These are phyloP conservation scores for Artemisiospiza belli DNA, from an alignment of 2,113 vertebrate species.

Conservation along the genomic window DNA sequence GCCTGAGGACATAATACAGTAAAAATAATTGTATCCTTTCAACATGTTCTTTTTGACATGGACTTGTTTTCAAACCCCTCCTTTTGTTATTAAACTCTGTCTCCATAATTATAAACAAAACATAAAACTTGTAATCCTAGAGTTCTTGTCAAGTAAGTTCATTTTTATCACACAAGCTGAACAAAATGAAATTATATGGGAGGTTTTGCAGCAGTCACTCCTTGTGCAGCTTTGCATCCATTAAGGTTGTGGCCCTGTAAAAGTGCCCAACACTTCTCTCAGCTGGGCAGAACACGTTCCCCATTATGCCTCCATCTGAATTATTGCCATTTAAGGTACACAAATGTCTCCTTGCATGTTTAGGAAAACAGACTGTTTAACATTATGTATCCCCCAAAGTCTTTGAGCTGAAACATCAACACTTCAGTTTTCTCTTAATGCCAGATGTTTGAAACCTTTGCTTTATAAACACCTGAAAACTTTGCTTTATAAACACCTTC, in stretches of 20 bases:
- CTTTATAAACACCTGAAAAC: slow-evolving; percentile 6
- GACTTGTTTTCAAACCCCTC: neutral
- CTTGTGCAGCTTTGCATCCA: neutral
- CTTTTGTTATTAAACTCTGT: neutral
- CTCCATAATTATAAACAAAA: neutral
- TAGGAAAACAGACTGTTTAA: neutral
- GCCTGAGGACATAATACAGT: neutral
- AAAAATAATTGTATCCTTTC: neutral
- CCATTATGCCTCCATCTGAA: neutral
- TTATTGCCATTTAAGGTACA: neutral
- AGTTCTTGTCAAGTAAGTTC: neutral
- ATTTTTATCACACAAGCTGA: neutral
- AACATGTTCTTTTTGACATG: neutral
- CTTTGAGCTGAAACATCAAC: slow-evolving; percentile 28
- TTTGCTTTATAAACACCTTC: neutral
- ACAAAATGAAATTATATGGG: neutral
- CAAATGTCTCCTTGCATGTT: neutral
- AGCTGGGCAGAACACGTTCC: neutral
- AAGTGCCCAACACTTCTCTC: neutral
- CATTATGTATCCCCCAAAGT: neutral
- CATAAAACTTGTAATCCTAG: neutral
- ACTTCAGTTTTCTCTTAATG: neutral
- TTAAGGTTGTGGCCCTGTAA: neutral
- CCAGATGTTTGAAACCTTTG: slow-evolving; percentile 12
- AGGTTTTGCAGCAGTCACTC: neutral